Evolutionary conservation across 2,113 vertebrate species (phyloP), one percentile per base, ranked within the genome.

Genomic region (Zapornia atra): DNA sequence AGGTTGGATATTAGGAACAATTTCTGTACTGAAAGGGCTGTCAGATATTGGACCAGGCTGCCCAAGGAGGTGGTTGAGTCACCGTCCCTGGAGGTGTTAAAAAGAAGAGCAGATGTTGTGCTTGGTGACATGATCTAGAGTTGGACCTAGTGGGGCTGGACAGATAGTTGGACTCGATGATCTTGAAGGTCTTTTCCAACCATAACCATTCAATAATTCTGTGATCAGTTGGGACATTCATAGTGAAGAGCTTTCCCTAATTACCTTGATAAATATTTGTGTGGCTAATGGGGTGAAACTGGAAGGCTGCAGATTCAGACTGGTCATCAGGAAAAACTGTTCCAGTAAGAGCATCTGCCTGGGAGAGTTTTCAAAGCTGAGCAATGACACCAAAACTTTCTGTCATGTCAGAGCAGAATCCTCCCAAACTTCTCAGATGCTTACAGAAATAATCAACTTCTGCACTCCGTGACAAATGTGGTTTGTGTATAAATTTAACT

Each of bases 401-500:
- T 3, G 0, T 85, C 59, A 1, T 24, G 44, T 65, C 68, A 26
- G 90, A 83, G 75, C 59, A 73, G 59, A 83, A 96, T 80, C 64
- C 71, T 92, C 65, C 75, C 29, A 17, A 96, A 96, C 60, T 96
- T 96, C 25, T 77, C 72, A 10, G 33, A 19, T 11, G 19, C 64
- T 92, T 56, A 33, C 38, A 87, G 93, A 68, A 91, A 71, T 33
- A 75, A 91, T 63, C 72, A 64, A 25, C 80, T 91, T n/a, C 42
- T 82, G 93, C 63, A 79, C 15, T 15, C 22, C 48, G 9, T 96
- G 94, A 93, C 92, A 92, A 96, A 96, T 21, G 56, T 78, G 88
- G 93, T 94, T 96, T 97, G 92, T 96, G 79, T 36, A 6, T 61
- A 51, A 82, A 79, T 95, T 94, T 66, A 72, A 46, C 81, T 91